A percentile compares a stretch with the other conserved stretches of the same genome.
Evolutionary conservation across 2,888 invertebrate genomes (phyloP).

Genomic region (Noctua comes): DNA sequence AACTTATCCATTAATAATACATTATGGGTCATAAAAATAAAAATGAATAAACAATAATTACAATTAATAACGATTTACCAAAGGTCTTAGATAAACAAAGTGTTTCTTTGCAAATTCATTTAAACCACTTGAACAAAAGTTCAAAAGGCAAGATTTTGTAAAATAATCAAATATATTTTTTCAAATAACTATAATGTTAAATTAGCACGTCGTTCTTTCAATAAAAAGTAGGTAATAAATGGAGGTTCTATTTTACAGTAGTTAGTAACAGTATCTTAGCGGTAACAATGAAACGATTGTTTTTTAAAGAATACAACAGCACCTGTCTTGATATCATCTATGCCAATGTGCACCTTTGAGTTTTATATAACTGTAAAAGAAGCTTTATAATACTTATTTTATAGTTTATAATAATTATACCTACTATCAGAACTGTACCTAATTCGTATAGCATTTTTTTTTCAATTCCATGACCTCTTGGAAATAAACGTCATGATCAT

Average conservation of each 20-base stretch:
- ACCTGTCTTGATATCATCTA: conserved; percentile 14
- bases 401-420: not conserved
- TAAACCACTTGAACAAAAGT: conserved; percentile 12
- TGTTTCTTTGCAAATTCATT: conserved; percentile 18
- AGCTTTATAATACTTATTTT: conserved; percentile 8
- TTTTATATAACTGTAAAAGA: conserved; percentile 5
- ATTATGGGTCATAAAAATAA: too few species aligned
- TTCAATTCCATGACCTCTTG: conserved; percentile 11
- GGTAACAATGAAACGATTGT: conserved; percentile 16
- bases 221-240: conserved; percentile 12
- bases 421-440: conserved; percentile 15
- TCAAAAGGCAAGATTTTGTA: conserved; percentile 11
- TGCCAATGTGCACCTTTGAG: not conserved
- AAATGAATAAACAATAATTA: too few species aligned
- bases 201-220: not conserved
- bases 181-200: conserved; percentile 1
- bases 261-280: not conserved
- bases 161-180: not conserved
- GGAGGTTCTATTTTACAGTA: conserved; percentile 3
- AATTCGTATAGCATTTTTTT: not conserved
- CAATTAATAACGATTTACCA: not conserved
- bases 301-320: not conserved
- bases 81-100: conserved; percentile 10
- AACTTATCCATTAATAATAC: too few species aligned
- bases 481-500: conserved; percentile 9